Evolutionary conservation across 2,797 vertebrate species (phyloP).

Genomic region (Atherinosoma microstoma): DNA sequence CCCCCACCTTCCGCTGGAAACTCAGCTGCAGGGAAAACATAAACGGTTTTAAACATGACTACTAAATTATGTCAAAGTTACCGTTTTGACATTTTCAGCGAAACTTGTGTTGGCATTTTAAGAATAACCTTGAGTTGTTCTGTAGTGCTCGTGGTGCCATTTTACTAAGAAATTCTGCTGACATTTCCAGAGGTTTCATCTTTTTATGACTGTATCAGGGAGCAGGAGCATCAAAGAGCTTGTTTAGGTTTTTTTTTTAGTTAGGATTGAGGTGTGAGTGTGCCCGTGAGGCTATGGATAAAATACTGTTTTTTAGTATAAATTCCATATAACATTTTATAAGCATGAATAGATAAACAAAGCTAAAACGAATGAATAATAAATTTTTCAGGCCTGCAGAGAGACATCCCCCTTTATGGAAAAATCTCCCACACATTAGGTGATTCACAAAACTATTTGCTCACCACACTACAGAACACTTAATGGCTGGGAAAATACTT

Average conservation of each 20-base stretch:
- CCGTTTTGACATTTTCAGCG: conserved; percentile 54
- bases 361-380: conserved; percentile 9
- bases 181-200: conserved; percentile 66
- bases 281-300: background rate
- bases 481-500: conserved; percentile 11
- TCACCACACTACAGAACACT: background rate
- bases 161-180: conserved; percentile 59
- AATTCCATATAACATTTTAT: conserved; percentile 10
- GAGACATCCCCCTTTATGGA: conserved; percentile 17
- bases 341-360: conserved; percentile 23
- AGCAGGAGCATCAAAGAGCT: conserved; percentile 36
- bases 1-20: conserved; percentile 97
- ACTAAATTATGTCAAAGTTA: conserved; percentile 41
- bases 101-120: conserved; percentile 62
- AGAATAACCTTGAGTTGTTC: conserved; percentile 37
- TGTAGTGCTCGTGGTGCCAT: conserved; percentile 42
- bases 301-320: conserved; percentile 13
- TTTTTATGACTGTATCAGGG: conserved; percentile 53
- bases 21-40: conserved; percentile 85
- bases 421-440: conserved; percentile 23
- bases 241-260: conserved; percentile 25
- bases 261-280: conserved; percentile 10
- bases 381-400: conserved; percentile 14
- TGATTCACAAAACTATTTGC: conserved; percentile 17
- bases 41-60: conserved; percentile 12